Evolutionary conservation across 2,113 vertebrate species (phyloP).

Genomic region (Mus musculus): DNA sequence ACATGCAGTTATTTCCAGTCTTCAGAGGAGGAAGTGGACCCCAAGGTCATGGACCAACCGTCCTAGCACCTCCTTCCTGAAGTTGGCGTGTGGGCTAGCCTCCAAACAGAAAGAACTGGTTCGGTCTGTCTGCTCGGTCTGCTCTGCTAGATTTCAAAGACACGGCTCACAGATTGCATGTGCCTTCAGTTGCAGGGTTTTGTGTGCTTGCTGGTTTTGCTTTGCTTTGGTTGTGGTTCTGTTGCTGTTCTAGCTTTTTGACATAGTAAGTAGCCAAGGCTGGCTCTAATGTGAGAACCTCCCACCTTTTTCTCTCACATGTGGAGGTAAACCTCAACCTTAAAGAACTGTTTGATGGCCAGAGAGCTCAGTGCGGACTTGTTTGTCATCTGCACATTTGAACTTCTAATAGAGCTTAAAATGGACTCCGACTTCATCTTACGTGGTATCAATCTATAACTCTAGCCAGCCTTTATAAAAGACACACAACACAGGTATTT

Average conservation of each 20-base stretch:
- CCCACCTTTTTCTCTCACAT: background rate
- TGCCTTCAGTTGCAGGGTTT: background rate
- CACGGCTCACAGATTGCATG: background rate
- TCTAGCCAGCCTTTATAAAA: too few species aligned
- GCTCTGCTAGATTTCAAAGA: background rate
- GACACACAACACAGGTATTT: too few species aligned
- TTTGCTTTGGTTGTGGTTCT: background rate
- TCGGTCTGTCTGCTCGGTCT: background rate
- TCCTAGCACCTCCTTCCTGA: background rate
- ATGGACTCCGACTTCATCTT: conserved; percentile 28
- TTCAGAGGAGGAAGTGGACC: background rate
- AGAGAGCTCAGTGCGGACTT: background rate
- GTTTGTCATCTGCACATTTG: background rate
- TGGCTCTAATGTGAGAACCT: too few species aligned
- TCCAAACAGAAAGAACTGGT: background rate
- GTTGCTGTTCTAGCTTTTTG: background rate
- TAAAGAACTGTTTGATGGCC: conserved; percentile 29
- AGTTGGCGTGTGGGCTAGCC: background rate
- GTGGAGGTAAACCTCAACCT: background rate
- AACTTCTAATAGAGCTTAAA: conserved; percentile 14
- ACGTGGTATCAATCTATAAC: too few species aligned
- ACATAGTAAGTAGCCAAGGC: background rate
- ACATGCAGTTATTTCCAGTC: background rate
- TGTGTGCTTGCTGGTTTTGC: background rate
- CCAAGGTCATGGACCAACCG: background rate